phyloP scores from a whole-genome alignment of 2,113 vertebrate species.

The Edolisoma coerulescens region DNA sequence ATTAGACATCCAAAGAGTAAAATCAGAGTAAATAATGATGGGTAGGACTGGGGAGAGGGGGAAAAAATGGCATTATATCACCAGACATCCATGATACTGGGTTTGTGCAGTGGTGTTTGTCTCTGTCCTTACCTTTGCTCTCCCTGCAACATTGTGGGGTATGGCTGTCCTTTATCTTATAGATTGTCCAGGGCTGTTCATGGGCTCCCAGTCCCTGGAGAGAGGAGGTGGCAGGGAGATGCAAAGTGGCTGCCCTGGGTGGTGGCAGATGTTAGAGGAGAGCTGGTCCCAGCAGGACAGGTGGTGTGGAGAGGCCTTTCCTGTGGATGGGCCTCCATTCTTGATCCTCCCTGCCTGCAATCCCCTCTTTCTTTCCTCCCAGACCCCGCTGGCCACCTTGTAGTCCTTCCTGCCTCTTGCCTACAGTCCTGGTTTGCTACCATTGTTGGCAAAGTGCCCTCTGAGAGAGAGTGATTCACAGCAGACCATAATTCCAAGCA shows the following conservation, averaged over 20 bases:
- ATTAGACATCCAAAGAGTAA: neutral
- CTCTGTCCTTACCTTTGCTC: neutral
- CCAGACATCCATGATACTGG: neutral
- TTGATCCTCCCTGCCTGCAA: neutral
- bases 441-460: neutral
- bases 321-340: neutral
- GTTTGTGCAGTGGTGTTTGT: neutral
- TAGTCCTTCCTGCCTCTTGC: neutral
- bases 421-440: neutral
- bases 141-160: neutral
- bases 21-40: neutral
- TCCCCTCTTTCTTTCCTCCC: neutral
- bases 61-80: neutral
- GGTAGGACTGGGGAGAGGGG: neutral
- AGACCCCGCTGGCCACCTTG: neutral
- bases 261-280: rapidly evolving
- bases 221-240: neutral
- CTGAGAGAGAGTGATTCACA: neutral
- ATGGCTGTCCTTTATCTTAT: neutral
- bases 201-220: neutral
- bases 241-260: neutral
- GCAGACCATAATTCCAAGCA: neutral
- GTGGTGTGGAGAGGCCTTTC: neutral
- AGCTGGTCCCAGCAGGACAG: neutral
- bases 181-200: neutral